These are phyloP conservation scores for Ranitomeya imitator DNA, from an alignment of 2,113 vertebrate genomes.

Conservation along the genomic window DNA sequence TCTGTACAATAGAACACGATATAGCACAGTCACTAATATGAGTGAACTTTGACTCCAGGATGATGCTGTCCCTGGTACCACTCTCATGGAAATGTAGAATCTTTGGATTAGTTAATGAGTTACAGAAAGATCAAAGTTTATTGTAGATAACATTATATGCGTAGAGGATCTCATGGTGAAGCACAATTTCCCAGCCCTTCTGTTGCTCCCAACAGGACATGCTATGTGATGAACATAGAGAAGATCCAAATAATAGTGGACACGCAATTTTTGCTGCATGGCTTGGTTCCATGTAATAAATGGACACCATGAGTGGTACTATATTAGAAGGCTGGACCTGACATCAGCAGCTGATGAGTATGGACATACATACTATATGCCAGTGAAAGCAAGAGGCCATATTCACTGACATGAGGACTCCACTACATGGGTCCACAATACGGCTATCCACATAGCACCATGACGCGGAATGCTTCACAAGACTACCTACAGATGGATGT, in stretches of 20 bases:
- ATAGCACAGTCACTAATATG: background rate
- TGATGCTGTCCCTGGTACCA: slow-evolving; percentile 61
- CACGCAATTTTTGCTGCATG: background rate
- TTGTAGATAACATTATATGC: background rate
- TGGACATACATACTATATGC: no score
- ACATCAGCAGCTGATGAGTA: no score
- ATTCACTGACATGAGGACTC: no score
- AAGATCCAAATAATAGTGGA: background rate
- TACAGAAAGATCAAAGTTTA: slow-evolving; percentile 65
- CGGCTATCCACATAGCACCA: no score
- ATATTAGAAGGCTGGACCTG: no score
- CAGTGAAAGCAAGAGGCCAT: no score
- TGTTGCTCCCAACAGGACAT: background rate
- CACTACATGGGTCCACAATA: no score
- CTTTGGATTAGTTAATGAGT: slow-evolving; percentile 73
- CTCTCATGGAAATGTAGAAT: slow-evolving; percentile 58
- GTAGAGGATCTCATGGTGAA: background rate
- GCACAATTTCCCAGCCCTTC: background rate
- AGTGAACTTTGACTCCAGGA: slow-evolving; percentile 70
- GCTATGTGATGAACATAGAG: background rate
- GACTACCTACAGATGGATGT: no score
- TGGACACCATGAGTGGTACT: no score
- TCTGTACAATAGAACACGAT: background rate
- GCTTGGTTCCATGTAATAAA: no score
- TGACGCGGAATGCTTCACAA: no score